Evolutionary conservation across 2,797 vertebrate genomes (phyloP).

Genomic region (Enteromius treurensis): DNA sequence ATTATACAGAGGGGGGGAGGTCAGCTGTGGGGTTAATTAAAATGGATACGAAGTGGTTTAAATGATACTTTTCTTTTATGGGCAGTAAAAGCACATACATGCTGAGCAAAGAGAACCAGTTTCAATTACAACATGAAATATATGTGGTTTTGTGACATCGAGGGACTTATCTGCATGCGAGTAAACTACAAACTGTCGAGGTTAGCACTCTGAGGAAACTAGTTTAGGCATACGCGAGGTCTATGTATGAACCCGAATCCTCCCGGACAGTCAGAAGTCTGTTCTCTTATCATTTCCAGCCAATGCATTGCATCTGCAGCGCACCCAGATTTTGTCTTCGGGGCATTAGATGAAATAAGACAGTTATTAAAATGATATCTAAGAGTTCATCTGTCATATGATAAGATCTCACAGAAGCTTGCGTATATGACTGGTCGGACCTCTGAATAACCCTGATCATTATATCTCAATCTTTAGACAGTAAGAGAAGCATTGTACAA

Average conservation of each 20-base stretch:
- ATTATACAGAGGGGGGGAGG: conserved; percentile 6
- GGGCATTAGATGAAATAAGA: conserved; percentile 40
- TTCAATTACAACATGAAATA: conserved; percentile 38
- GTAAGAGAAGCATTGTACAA: conserved; percentile 30
- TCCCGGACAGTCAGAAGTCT: not conserved
- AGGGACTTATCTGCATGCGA: conserved; percentile 20
- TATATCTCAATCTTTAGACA: conserved; percentile 53
- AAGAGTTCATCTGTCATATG: conserved; percentile 38
- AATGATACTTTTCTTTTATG: conserved; percentile 44
- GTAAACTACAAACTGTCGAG: conserved; percentile 24
- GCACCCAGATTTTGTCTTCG: conserved; percentile 8
- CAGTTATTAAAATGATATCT: conserved; percentile 39
- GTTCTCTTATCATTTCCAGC: conserved; percentile 32
- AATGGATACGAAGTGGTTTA: conserved; percentile 33
- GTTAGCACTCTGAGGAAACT: conserved; percentile 33
- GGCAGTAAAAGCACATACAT: conserved; percentile 46
- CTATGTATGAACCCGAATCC: not conserved
- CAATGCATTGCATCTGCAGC: conserved; percentile 29
- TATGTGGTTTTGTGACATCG: not conserved
- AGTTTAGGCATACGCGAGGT: not conserved
- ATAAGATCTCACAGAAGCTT: conserved; percentile 25
- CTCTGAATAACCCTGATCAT: conserved; percentile 64
- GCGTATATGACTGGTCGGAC: conserved; percentile 46
- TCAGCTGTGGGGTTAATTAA: conserved; percentile 45
- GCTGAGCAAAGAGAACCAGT: conserved; percentile 41